Evolutionary conservation across 2,113 vertebrate genomes (phyloP).

Genomic region (Alexandromys fortis): DNA sequence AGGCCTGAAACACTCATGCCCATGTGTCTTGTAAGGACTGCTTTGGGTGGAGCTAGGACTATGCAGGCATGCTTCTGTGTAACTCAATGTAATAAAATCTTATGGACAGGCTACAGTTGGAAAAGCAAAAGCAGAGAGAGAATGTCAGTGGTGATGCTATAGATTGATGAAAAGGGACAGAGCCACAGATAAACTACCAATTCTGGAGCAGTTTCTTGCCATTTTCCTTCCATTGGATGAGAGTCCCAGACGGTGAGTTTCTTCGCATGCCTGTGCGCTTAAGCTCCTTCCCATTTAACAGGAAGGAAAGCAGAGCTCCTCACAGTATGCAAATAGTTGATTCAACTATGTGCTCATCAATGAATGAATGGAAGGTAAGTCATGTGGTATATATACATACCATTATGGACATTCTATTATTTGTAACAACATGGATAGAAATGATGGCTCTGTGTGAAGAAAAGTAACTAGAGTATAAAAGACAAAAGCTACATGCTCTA

Average conservation of each 20-base stretch:
- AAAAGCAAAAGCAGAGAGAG: not conserved
- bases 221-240: not conserved
- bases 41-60: not conserved
- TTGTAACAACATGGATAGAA: not conserved
- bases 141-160: not conserved
- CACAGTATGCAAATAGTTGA: not conserved
- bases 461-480: not conserved
- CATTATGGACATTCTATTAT: not conserved
- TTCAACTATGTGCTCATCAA: not conserved
- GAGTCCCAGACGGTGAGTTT: not conserved
- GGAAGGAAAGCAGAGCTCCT: not conserved
- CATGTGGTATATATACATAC: not conserved
- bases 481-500: not conserved
- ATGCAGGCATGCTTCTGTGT: not conserved
- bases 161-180: not conserved
- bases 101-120: fast-evolving
- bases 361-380: not conserved
- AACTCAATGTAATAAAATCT: not conserved
- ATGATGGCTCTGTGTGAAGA: not conserved
- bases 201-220: not conserved
- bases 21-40: not conserved
- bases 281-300: not conserved
- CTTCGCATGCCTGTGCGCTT: not conserved
- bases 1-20: fast-evolving
- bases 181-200: too few relatives aligned